Evolutionary conservation across 2,113 vertebrate genomes (phyloP).

Genomic region (Nestor notabilis): DNA sequence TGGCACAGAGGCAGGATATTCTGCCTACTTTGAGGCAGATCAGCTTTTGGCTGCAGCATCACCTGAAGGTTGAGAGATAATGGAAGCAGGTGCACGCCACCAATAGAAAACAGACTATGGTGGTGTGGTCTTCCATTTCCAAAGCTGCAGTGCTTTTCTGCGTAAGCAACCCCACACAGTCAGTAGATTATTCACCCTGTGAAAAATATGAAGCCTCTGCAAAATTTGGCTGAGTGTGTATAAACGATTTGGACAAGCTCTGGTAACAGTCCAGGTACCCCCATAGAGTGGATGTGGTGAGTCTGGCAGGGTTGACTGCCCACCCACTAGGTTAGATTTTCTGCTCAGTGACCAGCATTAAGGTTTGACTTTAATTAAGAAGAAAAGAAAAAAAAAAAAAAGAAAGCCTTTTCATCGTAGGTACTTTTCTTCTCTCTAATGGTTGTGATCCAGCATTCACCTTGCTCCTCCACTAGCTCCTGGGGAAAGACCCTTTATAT

Average conservation of each 20-base stretch:
- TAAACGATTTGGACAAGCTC: background rate
- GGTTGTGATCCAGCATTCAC: background rate
- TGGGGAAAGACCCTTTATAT: background rate
- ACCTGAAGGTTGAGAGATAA: background rate
- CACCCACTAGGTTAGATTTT: background rate
- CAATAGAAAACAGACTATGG: background rate
- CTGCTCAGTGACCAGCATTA: background rate
- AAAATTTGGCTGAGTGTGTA: background rate
- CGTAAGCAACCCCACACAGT: background rate
- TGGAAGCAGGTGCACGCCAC: background rate
- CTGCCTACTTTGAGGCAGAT: background rate
- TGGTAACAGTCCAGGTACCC: background rate
- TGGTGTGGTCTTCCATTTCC: background rate
- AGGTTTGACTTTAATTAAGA: constrained; percentile 13
- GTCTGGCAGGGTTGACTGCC: background rate
- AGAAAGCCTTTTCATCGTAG: background rate
- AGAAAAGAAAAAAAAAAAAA: background rate
- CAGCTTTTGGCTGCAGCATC: background rate
- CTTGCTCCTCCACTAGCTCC: background rate
- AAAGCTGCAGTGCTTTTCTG: background rate
- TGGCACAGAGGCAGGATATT: background rate
- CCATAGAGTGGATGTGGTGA: background rate
- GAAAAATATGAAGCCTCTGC: background rate
- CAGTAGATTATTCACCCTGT: background rate
- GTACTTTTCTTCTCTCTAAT: background rate